These are phyloP conservation scores for Anastatus disparis DNA, from an alignment of 1,140 invertebrate genomes.

Conservation along the genomic window DNA sequence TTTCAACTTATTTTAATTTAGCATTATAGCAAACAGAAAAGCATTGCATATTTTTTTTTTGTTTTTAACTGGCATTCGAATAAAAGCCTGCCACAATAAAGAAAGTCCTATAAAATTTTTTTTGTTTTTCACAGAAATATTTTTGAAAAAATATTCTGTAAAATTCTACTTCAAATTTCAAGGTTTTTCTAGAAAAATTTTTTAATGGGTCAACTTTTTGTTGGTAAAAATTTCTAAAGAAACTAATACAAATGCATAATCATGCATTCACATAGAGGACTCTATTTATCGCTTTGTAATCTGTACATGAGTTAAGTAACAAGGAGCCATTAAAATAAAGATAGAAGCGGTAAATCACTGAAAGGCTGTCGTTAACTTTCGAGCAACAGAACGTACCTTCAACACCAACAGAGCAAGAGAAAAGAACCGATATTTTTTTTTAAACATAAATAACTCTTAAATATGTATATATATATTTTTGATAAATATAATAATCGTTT, in stretches of 20 bases:
- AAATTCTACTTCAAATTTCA: too few species aligned
- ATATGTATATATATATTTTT: conserved; percentile 28
- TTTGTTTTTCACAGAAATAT: too few species aligned
- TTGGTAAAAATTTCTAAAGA: background rate
- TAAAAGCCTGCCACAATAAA: too few species aligned
- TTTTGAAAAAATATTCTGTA: too few species aligned
- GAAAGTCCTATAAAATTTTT: too few species aligned
- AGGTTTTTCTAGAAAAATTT: too few species aligned
- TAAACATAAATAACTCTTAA: conserved; percentile 46
- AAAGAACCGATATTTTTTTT: conserved; percentile 50
- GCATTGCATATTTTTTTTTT: background rate
- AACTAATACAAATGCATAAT: background rate
- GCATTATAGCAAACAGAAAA: too few species aligned
- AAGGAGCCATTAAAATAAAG: conserved; percentile 49
- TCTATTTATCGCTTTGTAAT: conserved; percentile 15
- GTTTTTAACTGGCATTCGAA: too few species aligned
- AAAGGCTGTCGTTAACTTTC: conserved; percentile 53
- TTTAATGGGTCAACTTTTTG: too few species aligned
- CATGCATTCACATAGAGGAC: background rate
- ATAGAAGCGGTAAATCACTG: background rate
- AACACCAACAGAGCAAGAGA: conserved; percentile 57
- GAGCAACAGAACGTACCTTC: conserved; percentile 57
- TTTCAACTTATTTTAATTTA: too few species aligned
- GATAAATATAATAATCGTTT: conserved; percentile 57
- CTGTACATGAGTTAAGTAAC: background rate